Evolutionary conservation across 2,113 vertebrate genomes (phyloP), one percentile per base, ranked within the genome.

Genomic region (Fregata magnificens): DNA sequence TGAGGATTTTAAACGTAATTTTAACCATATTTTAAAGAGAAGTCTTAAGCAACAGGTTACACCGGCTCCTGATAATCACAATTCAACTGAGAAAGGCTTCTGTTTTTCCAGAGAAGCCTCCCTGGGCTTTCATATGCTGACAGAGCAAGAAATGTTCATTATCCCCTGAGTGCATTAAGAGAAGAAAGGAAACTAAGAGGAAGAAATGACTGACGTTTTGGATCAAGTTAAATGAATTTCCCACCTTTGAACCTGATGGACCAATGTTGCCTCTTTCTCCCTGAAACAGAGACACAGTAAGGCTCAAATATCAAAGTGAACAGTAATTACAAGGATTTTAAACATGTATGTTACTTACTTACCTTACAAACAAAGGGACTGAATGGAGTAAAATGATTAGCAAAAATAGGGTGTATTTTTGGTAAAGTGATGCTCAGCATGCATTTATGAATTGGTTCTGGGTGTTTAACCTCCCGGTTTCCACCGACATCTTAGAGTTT

Each of bases 241-340:
- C 49, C 45, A 98, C 99, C 98, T 99, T 97, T 92, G 98, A 82
- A 78, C 97, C 79, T 29, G 98, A 96, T 76, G 20, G 42, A 34
- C 99, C 99, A 8, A 22, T 59, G 28, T 63, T 92, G 52, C 99
- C 98, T 14, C 98, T 97, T 80, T 98, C 93, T 56, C 98, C 98
- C 98, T 99, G 29, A 85, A 96, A 96, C 0, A 25, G 55, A 95
- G 20, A 89, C 11, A 80, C 1, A 40, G 55, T 13, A 80, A 31
- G 9, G 24, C 13, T 70, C 24, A 67, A 72, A 50, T 47, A 52
- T 42, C 21, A 38, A 61, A 65, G 13, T 29, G 13, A 86, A 53
- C 16, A n/a, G 16, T 36, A 40, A 52, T 31, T 44, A 14, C 50
- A 81, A 44, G 21, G 19, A 62, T 89, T 95, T 82, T 13, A 74